Conservation (phyloP, 2,113 vertebrate genomes). For the Myrmecophaga tridactyla region DNA sequence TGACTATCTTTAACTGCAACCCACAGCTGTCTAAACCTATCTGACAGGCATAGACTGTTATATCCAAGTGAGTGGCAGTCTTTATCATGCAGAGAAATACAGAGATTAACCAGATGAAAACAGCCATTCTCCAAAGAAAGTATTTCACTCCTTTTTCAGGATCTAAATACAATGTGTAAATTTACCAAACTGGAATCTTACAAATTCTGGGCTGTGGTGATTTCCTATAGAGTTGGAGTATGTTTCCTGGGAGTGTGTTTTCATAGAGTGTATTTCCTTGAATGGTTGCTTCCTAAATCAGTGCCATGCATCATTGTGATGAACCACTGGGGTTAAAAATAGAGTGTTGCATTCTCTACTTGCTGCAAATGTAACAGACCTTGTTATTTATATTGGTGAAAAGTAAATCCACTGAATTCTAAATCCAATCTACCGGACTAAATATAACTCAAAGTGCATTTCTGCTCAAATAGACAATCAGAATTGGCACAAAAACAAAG, state of each 20-base stretch:
- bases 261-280: constrained; percentile 26
- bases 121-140: constrained; percentile 60
- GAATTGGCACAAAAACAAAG: constrained; percentile 58
- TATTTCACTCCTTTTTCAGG: constrained; percentile 71
- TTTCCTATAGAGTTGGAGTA: neutral
- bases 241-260: constrained; percentile 12
- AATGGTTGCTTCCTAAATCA: constrained; percentile 30
- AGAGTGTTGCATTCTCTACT: constrained; percentile 4
- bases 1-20: constrained; percentile 75
- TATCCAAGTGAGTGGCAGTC: constrained; percentile 75
- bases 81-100: constrained; percentile 71
- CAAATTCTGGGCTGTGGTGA: neutral
- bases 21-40: constrained; percentile 73
- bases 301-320: constrained; percentile 28
- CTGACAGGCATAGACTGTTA: constrained; percentile 75
- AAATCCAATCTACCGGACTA: constrained; percentile 48
- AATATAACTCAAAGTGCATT: constrained; percentile 64
- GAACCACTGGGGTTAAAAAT: constrained; percentile 48
- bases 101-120: constrained; percentile 75
- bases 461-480: constrained; percentile 57
- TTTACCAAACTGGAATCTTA: neutral
- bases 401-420: constrained; percentile 57
- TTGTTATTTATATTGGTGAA: constrained; percentile 53
- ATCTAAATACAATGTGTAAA: neutral
- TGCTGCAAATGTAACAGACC: constrained; percentile 23